Evolutionary conservation across 2,888 invertebrate species (phyloP).

Genomic region (Osmoderma eremita): DNA sequence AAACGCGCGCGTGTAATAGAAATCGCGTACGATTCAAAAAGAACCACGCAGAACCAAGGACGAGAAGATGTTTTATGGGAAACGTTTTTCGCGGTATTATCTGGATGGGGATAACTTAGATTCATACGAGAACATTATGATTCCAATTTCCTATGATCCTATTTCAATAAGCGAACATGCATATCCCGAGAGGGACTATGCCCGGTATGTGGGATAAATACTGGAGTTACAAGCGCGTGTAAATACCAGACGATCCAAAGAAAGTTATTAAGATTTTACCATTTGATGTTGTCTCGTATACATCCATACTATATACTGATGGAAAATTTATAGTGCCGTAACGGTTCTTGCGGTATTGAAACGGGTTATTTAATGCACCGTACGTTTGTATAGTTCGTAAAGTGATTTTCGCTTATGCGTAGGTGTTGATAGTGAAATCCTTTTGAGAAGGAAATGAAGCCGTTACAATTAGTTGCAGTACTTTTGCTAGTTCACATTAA

Average conservation of each 20-base stretch:
- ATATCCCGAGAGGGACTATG: background rate
- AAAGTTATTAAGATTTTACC: background rate
- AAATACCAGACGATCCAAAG: conserved; percentile 3
- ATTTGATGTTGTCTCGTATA: background rate
- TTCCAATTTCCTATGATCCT: background rate
- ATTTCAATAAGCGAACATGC: background rate
- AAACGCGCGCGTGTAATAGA: background rate
- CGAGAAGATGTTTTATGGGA: background rate
- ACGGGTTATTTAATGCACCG: conserved; percentile 3
- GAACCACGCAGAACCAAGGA: background rate
- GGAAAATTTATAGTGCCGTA: background rate
- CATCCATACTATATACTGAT: too few relatives aligned
- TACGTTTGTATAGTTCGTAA: background rate
- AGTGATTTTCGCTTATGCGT: conserved; percentile 1
- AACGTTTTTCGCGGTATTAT: conserved; percentile 8
- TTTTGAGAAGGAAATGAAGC: background rate
- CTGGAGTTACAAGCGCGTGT: background rate
- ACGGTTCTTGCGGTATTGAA: background rate
- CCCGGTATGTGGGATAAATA: background rate
- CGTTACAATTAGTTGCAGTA: background rate
- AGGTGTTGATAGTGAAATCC: conserved; percentile 2
- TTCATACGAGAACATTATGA: background rate
- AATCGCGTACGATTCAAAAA: background rate
- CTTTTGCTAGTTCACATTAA: background rate
- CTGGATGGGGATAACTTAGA: conserved; percentile 1